phyloP scores from a whole-genome alignment of 1,140 invertebrate species.

The Drosophila baimaii region DNA sequence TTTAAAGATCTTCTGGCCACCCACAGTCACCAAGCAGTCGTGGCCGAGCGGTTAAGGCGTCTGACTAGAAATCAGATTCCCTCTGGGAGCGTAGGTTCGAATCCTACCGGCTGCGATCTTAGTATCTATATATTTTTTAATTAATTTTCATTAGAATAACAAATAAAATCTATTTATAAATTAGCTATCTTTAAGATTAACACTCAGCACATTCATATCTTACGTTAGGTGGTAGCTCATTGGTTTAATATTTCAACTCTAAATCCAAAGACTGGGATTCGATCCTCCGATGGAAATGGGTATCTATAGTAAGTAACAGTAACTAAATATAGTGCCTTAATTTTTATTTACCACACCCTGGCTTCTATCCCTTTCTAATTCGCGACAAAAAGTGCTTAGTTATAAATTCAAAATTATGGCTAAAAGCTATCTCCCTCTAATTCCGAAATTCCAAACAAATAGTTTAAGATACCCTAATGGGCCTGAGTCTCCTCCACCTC shows the following conservation, averaged over 20 bases:
- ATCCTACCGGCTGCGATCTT: conserved; percentile 88
- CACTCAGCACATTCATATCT: too few relatives aligned
- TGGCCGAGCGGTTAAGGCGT: conserved; percentile 94
- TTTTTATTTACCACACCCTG: conserved; percentile 10
- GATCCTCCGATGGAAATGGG: too few relatives aligned
- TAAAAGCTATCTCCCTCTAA: too few relatives aligned
- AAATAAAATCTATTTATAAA: not conserved
- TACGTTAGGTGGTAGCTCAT: not conserved
- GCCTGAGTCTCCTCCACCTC: not conserved
- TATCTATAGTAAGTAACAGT: too few relatives aligned
- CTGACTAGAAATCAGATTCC: conserved; percentile 94
- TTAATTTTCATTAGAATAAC: not conserved
- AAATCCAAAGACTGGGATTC: not conserved
- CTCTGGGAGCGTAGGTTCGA: conserved; percentile 94
- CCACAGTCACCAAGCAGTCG: conserved; percentile 86
- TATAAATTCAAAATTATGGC: not conserved
- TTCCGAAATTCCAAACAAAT: not conserved
- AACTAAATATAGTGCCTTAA: not conserved
- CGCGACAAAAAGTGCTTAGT: too few relatives aligned
- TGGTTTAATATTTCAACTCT: not conserved
- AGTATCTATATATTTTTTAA: too few relatives aligned
- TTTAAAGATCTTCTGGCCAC: not conserved
- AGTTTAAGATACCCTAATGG: not conserved
- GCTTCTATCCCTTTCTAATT: not conserved
- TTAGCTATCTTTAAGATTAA: not conserved